Evolutionary conservation across 2,888 invertebrate species (phyloP).

Genomic region (Exocentrus adspersus): DNA sequence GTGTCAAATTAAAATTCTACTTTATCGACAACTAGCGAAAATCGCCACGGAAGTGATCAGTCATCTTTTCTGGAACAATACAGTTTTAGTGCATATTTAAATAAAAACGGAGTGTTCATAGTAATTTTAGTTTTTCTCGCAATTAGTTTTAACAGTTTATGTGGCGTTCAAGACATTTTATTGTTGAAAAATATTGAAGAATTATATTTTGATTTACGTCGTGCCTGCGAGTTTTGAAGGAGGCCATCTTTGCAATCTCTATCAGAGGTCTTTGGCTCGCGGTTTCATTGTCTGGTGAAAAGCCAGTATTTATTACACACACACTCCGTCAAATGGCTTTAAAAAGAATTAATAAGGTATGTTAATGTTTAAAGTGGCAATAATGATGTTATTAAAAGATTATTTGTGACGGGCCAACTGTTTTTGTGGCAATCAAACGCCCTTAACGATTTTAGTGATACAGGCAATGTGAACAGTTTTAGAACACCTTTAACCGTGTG

Average conservation of each 20-base stretch:
- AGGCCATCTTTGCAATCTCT: constrained; percentile 88
- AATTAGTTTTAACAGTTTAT: constrained; percentile 41
- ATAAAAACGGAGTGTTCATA: constrained; percentile 40
- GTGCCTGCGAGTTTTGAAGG: constrained; percentile 81
- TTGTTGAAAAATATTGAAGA: constrained; percentile 44
- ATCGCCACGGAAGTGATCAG: constrained; percentile 63
- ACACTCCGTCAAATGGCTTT: constrained; percentile 86
- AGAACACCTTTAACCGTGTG: constrained; percentile 61
- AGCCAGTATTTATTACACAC: constrained; percentile 78
- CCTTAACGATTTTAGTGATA: constrained; percentile 70
- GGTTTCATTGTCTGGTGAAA: constrained; percentile 84
- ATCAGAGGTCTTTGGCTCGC: constrained; percentile 87
- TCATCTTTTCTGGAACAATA: constrained; percentile 60
- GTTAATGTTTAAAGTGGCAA: constrained; percentile 63
- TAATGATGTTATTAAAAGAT: constrained; percentile 44
- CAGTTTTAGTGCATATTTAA: constrained; percentile 44
- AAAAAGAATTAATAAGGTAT: constrained; percentile 97
- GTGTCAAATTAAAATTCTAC: constrained; percentile 23
- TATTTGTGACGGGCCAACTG: constrained; percentile 42
- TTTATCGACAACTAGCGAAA: constrained; percentile 40
- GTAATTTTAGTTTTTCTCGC: constrained; percentile 46
- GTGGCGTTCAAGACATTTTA: constrained; percentile 33
- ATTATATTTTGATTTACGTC: constrained; percentile 71
- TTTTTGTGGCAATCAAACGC: constrained; percentile 63
- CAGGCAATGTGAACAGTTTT: constrained; percentile 75